Conservation (phyloP, 1,140 invertebrate genomes). For the Babylonia areolata region DNA sequence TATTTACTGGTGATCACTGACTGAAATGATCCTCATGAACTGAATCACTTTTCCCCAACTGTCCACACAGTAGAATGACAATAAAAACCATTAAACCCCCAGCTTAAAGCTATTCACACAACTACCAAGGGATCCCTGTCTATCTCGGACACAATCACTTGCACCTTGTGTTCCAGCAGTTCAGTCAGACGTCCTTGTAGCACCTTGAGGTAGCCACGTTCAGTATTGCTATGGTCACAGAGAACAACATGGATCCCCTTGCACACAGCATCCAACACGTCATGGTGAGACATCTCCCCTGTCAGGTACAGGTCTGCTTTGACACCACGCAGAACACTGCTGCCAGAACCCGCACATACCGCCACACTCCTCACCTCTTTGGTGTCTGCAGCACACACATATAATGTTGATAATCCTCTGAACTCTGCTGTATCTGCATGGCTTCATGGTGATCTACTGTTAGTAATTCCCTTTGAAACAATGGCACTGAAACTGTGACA, state of each 20-base stretch:
- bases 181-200: slow-evolving; percentile 70
- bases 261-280: slow-evolving; percentile 85
- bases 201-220: slow-evolving; percentile 87
- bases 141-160: slow-evolving; percentile 83
- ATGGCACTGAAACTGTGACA: no score
- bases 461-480: no score
- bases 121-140: slow-evolving; percentile 85
- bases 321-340: slow-evolving; percentile 82
- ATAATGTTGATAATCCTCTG: no score
- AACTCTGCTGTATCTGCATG: no score
- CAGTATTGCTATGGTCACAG: slow-evolving; percentile 96
- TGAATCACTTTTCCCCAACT: no score
- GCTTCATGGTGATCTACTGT: no score
- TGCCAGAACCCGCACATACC: slow-evolving; percentile 93
- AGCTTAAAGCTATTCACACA: slow-evolving; percentile 69
- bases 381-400: slow-evolving; percentile 43
- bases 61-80: no score
- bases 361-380: slow-evolving; percentile 79
- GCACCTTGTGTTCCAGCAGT: slow-evolving; percentile 79
- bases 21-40: no score
- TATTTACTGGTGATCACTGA: no score
- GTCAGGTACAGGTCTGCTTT: slow-evolving; percentile 90
- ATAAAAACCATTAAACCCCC: no score
- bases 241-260: slow-evolving; percentile 87
- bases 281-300: slow-evolving; percentile 97